These are phyloP conservation scores for Odontamblyopus lacepedii DNA, from an alignment of 2,797 vertebrate genomes.

Conservation along the genomic window DNA sequence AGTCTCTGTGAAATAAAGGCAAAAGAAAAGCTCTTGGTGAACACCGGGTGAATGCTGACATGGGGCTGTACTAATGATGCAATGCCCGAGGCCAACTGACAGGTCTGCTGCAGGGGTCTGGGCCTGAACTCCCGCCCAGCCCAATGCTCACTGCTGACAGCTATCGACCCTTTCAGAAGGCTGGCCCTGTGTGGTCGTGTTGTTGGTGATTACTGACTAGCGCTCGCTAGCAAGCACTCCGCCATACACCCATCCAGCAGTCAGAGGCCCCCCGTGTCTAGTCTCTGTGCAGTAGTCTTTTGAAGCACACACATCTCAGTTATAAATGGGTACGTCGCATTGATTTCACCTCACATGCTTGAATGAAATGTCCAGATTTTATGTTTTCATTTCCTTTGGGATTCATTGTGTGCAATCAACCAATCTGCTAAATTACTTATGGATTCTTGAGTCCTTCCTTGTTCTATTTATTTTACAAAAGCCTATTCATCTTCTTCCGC, in stretches of 20 bases:
- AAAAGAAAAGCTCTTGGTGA: conserved; percentile 29
- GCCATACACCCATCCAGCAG: conserved; percentile 33
- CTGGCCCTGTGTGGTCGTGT: conserved; percentile 49
- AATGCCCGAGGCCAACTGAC: conserved; percentile 66
- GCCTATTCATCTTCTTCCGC: conserved; percentile 5
- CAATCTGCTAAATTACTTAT: conserved; percentile 14
- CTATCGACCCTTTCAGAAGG: conserved; percentile 68
- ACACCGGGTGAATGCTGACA: conserved; percentile 56
- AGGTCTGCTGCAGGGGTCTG: conserved; percentile 56
- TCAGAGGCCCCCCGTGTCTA: conserved; percentile 30
- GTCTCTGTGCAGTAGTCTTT: conserved; percentile 8
- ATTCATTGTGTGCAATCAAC: neutral
- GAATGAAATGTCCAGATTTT: conserved; percentile 10
- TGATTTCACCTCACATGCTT: conserved; percentile 1
- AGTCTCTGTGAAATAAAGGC: conserved; percentile 28
- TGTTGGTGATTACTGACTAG: conserved; percentile 64
- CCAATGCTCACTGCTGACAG: conserved; percentile 68
- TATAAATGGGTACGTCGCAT: conserved; percentile 24
- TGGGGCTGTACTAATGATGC: conserved; percentile 67
- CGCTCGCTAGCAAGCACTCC: conserved; percentile 55
- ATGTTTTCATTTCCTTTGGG: conserved; percentile 20
- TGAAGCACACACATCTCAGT: conserved; percentile 23
- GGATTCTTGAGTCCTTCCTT: conserved; percentile 10
- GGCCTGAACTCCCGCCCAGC: conserved; percentile 49
- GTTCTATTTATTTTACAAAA: conserved; percentile 23